These are phyloP conservation scores for Macquaria australasica DNA, from an alignment of 2,113 vertebrate genomes.

Conservation along the genomic window DNA sequence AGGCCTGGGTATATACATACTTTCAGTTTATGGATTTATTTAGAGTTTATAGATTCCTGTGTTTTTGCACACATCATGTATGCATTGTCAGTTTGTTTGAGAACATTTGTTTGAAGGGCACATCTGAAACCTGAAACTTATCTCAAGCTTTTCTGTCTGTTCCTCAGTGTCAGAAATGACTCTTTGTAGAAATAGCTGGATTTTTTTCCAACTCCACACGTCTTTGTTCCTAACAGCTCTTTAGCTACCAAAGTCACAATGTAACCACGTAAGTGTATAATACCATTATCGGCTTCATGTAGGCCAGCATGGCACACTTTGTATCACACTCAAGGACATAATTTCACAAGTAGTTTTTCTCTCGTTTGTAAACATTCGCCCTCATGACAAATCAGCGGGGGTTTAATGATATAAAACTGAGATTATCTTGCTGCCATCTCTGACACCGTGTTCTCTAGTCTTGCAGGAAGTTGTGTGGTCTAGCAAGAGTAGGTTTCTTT, in stretches of 20 bases:
- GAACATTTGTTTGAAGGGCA: constrained; percentile 16
- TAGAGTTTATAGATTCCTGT: neutral
- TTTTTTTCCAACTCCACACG: neutral
- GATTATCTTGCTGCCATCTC: neutral
- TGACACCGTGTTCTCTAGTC: neutral
- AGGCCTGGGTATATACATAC: neutral
- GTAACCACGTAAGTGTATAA: neutral
- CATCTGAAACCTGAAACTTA: constrained; percentile 28
- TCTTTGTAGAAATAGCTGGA: neutral
- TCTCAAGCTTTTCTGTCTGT: constrained; percentile 15
- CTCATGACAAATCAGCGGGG: neutral
- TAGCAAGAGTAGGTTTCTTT: constrained; percentile 22
- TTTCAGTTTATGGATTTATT: neutral
- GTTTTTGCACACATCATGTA: neutral
- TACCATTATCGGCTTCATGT: neutral
- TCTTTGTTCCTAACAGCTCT: neutral
- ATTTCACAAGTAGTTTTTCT: neutral
- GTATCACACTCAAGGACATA: neutral
- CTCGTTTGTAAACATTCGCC: constrained; percentile 15
- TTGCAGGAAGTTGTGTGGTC: constrained; percentile 47
- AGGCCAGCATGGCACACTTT: neutral
- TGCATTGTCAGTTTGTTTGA: neutral
- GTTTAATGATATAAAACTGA: constrained; percentile 25
- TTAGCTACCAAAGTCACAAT: neutral
- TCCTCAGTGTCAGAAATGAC: neutral